Evolutionary conservation across 2,113 vertebrate genomes (phyloP).

Genomic region (Melanocharis versteri): DNA sequence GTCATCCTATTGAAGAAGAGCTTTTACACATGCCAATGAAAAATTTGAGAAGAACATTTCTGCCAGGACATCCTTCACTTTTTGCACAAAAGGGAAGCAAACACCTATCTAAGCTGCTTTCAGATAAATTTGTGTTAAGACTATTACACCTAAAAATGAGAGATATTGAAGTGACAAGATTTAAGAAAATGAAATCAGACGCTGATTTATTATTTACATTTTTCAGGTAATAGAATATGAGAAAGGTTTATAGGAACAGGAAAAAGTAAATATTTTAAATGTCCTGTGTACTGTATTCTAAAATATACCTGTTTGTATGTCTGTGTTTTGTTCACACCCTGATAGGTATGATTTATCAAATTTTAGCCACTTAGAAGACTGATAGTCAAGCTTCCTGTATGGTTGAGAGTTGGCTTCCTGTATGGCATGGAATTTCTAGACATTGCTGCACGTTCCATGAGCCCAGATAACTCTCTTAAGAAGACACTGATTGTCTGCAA

Average conservation of each 20-base stretch:
- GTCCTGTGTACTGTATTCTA: neutral
- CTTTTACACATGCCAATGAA: neutral
- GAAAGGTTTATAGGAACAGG: neutral
- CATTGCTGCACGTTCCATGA: neutral
- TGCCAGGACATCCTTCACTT: neutral
- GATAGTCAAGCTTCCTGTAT: neutral
- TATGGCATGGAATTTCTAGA: neutral
- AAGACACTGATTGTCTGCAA: neutral
- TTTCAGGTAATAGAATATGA: neutral
- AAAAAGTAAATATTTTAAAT: neutral
- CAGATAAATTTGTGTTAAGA: neutral
- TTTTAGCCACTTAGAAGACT: neutral
- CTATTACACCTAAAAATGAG: neutral
- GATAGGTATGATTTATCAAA: neutral
- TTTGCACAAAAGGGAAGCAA: neutral
- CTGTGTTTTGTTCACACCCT: neutral
- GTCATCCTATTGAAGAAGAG: neutral
- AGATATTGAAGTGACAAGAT: neutral
- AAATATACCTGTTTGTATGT: neutral
- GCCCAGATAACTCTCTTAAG: neutral
- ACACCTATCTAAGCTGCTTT: neutral
- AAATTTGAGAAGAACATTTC: neutral
- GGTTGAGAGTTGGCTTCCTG: neutral
- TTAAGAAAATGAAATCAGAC: neutral
- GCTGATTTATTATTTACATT: neutral